Percentiles rank a stretch among this genome's conserved stretches.
These are phyloP conservation scores for Callospermophilus lateralis DNA, from an alignment of 2,113 vertebrate genomes.

Conservation along the genomic window DNA sequence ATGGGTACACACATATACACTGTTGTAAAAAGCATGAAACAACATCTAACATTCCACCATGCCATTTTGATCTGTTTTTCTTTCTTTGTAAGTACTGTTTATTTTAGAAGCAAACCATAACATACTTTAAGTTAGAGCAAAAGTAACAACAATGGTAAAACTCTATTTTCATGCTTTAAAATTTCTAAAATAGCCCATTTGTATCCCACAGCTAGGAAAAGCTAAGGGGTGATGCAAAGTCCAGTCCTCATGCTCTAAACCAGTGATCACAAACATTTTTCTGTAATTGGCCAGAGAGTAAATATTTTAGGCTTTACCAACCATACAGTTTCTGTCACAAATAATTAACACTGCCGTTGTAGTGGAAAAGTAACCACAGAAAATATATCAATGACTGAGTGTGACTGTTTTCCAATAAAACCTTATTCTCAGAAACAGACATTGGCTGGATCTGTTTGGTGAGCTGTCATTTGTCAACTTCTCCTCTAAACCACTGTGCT, in stretches of 20 bases:
- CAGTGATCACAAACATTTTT: conserved; percentile 4
- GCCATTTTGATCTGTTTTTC: background rate
- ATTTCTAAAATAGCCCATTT: background rate
- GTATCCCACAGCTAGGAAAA: background rate
- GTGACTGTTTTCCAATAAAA: conserved; percentile 8
- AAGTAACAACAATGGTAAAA: background rate
- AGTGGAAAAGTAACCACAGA: background rate
- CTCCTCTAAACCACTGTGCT: background rate
- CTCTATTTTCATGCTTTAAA: background rate
- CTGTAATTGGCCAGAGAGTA: background rate
- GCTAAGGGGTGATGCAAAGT: conserved; percentile 35
- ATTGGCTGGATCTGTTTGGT: background rate
- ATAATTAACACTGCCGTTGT: background rate
- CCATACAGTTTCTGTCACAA: background rate
- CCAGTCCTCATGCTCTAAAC: background rate
- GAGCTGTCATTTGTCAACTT: background rate
- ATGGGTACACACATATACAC: background rate
- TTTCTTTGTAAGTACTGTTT: background rate
- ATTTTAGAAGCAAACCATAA: conserved; percentile 4
- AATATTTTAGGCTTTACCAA: conserved; percentile 41
- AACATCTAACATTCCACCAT: background rate
- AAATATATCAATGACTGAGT: background rate
- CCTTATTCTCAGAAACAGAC: background rate
- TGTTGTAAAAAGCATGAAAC: background rate
- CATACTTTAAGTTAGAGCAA: background rate